Conservation (phyloP, 2,888 invertebrate species). For the Rhabditoides inermis region DNA sequence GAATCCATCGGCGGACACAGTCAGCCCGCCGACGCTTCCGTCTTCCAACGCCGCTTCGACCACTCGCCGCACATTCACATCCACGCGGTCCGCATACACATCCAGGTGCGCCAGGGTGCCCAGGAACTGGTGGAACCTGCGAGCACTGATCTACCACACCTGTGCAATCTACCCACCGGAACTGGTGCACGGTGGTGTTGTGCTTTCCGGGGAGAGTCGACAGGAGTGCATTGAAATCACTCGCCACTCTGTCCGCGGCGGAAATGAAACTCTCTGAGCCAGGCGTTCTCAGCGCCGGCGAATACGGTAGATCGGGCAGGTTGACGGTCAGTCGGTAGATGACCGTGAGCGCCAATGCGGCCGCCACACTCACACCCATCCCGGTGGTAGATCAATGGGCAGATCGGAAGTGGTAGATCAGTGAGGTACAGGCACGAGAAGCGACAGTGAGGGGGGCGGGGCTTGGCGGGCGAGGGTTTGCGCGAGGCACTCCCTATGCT, state of each 20-base stretch:
- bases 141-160: conserved; percentile 1
- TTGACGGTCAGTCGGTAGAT: conserved; percentile 46
- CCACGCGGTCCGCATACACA: conserved; percentile 30
- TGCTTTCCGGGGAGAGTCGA: conserved; percentile 27
- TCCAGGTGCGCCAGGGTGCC: conserved; percentile 43
- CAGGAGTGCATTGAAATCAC: conserved; percentile 26
- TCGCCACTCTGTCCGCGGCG: conserved; percentile 25
- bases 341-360: conserved; percentile 33
- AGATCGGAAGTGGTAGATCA: too few species aligned
- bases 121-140: conserved; percentile 42
- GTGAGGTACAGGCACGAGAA: too few species aligned
- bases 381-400: not conserved
- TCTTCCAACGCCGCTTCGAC: conserved; percentile 28
- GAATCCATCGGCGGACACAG: conserved; percentile 44
- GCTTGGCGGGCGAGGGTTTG: too few species aligned
- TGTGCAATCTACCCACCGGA: conserved; percentile 20
- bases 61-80: conserved; percentile 24
- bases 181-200: conserved; percentile 31
- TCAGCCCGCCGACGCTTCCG: conserved; percentile 32
- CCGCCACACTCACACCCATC: conserved; percentile 17
- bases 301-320: conserved; percentile 47
- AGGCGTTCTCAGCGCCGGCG: conserved; percentile 27
- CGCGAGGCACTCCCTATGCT: too few species aligned
- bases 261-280: conserved; percentile 35
- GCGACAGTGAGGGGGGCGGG: too few species aligned